phyloP scores from a whole-genome alignment of 2,797 vertebrate species.

The Pelobates cultripes region DNA sequence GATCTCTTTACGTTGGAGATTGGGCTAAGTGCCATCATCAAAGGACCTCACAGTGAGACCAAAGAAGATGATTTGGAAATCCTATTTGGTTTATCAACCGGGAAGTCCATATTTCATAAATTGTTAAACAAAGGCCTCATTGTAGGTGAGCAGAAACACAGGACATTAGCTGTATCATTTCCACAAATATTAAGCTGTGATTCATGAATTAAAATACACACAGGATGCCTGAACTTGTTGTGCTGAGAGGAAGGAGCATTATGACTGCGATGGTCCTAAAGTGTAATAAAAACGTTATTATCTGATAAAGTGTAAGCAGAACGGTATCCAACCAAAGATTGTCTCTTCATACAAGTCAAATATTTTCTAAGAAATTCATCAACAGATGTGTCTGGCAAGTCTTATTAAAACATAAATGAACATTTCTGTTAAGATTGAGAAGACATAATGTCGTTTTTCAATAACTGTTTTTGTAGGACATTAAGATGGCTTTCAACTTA shows the following conservation, averaged over 20 bases:
- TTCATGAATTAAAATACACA: background rate
- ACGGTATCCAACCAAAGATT: background rate
- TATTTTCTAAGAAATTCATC: background rate
- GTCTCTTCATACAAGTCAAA: background rate
- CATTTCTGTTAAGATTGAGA: background rate
- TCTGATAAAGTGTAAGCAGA: background rate
- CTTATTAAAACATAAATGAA: background rate
- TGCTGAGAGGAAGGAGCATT: background rate
- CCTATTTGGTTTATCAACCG: conserved; percentile 34
- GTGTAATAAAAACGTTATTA: background rate
- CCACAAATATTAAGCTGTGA: conserved; percentile 24
- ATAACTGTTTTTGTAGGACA: background rate
- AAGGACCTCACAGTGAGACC: conserved; percentile 34
- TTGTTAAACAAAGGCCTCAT: conserved; percentile 31
- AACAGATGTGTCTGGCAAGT: background rate
- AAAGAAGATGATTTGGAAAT: conserved; percentile 15
- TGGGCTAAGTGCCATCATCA: conserved; percentile 32
- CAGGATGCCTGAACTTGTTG: background rate
- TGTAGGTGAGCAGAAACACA: conserved; percentile 11
- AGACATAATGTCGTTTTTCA: background rate
- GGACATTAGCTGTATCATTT: background rate
- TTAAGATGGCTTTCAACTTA: no score
- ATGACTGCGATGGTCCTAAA: background rate
- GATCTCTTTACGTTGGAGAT: conserved; percentile 29
- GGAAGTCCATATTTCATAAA: conserved; percentile 34